A percentile compares a stretch with the other conserved stretches of the same genome.
These are phyloP conservation scores for Eremophila alpestris DNA, from an alignment of 2,797 vertebrate genomes.

Conservation along the genomic window DNA sequence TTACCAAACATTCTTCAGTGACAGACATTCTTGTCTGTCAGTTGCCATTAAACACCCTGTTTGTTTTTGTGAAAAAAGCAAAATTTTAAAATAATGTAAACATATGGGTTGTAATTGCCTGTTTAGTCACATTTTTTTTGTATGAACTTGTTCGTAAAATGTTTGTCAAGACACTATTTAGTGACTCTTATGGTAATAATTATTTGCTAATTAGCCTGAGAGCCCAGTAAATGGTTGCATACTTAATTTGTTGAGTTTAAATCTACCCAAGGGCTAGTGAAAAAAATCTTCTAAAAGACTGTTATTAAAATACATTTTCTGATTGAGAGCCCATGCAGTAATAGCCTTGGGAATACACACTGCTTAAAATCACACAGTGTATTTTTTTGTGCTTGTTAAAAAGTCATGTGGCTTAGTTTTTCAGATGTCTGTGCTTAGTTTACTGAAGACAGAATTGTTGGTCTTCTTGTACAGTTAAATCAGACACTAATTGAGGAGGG, in stretches of 20 bases:
- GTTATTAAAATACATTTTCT: neutral
- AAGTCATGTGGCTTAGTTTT: neutral
- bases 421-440: neutral
- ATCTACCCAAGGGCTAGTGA: neutral
- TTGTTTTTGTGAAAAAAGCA: neutral
- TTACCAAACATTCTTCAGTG: neutral
- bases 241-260: neutral
- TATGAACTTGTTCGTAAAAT: neutral
- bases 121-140: neutral
- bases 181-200: neutral
- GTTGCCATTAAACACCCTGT: neutral
- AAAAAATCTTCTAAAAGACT: neutral
- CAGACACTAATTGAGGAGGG: neutral
- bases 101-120: neutral
- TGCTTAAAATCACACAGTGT: neutral
- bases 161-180: neutral
- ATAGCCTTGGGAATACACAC: neutral
- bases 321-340: neutral
- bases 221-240: neutral
- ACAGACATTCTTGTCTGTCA: neutral
- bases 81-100: neutral
- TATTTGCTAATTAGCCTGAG: neutral
- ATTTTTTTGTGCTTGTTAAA: neutral
- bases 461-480: slow-evolving; percentile 24
- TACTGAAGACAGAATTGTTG: neutral